Conservation (phyloP, 2,797 vertebrate species). For the Darevskia nairensis region DNA sequence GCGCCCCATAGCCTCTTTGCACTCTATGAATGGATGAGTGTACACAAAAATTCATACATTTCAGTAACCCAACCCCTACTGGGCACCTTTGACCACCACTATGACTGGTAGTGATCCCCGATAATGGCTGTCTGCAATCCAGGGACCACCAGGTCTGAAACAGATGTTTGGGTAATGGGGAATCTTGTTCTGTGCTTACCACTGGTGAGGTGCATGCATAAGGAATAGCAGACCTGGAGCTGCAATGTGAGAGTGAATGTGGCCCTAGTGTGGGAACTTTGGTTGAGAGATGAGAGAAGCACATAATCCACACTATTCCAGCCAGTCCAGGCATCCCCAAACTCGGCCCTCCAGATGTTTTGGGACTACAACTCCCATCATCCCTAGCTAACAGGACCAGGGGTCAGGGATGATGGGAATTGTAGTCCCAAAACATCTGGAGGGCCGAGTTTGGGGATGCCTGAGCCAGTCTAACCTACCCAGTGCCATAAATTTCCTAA, state of each 20-base stretch:
- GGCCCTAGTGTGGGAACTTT: background rate
- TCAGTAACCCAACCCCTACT: background rate
- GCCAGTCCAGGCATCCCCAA: no score
- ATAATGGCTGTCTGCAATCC: background rate
- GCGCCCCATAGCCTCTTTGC: background rate
- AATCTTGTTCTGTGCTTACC: background rate
- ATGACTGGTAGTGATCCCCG: background rate
- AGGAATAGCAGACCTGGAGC: background rate
- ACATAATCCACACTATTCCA: background rate
- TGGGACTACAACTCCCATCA: no score
- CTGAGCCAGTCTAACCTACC: no score
- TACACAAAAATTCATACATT: slow-evolving; percentile 3
- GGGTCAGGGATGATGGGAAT: no score
- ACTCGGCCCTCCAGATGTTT: no score
- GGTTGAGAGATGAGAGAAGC: background rate
- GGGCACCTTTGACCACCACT: no score
- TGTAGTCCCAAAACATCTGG: no score
- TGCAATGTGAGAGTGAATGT: background rate
- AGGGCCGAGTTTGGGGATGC: no score
- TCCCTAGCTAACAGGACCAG: no score
- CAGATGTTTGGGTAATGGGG: background rate
- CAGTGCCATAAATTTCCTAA: background rate
- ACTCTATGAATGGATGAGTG: slow-evolving; percentile 5
- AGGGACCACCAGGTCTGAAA: background rate
- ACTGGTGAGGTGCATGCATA: background rate